Conservation (phyloP, 2,888 invertebrate species). For the Allacma fusca region DNA sequence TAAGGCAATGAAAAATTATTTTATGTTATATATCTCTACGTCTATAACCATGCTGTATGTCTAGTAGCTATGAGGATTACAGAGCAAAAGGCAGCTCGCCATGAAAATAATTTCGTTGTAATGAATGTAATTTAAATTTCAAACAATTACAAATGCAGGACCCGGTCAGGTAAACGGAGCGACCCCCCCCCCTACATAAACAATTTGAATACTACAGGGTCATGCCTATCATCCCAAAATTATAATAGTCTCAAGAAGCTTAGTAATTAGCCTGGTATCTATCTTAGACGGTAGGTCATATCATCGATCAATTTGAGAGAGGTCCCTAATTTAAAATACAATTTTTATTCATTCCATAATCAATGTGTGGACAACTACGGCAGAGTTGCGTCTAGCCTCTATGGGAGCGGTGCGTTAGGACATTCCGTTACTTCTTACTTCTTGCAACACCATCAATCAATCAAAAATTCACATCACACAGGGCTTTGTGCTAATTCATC, state of each 20-base stretch:
- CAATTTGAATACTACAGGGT: background rate
- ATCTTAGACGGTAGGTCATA: background rate
- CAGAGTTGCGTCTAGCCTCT: background rate
- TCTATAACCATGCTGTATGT: no score
- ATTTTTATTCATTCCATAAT: background rate
- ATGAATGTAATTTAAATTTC: background rate
- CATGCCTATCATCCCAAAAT: background rate
- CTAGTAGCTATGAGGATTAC: no score
- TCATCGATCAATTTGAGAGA: background rate
- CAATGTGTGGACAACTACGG: background rate
- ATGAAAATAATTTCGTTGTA: background rate
- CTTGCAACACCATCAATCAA: conserved; percentile 37
- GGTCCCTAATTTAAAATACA: background rate
- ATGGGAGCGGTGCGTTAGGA: background rate
- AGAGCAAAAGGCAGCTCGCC: background rate
- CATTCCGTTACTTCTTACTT: conserved; percentile 1
- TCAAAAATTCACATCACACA: conserved; percentile 28
- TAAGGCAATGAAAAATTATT: no score
- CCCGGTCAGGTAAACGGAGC: conserved; percentile 1
- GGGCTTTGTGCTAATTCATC: conserved; percentile 36
- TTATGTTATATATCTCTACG: no score
- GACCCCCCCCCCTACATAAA: background rate
- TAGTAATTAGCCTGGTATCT: background rate
- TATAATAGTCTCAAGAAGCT: background rate
- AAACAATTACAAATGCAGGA: conserved; percentile 4